Evolutionary conservation across 35 echinoderm and acorn worm species (phyloP), one percentile per base, ranked within the genome.

Genomic region (Heliocidaris tuberculata): DNA sequence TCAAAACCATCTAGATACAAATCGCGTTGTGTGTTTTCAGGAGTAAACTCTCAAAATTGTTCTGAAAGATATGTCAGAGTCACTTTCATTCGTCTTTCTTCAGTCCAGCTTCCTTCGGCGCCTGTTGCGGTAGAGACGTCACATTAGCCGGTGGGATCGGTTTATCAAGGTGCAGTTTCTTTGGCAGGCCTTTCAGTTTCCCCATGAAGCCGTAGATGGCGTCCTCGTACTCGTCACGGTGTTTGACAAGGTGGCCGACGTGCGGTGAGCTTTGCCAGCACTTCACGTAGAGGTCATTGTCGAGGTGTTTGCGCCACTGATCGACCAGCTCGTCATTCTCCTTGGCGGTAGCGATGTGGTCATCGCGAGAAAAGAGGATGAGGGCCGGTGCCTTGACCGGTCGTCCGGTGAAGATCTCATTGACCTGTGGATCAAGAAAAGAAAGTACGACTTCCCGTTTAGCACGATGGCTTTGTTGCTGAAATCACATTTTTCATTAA

Each of bases 221-320:
- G 24, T 96, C 92, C 21, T 91, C 91, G 86, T 96, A 96, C 85
- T 96, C 95, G n/a, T 93, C 95, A 4, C 59, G 90, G 48, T 96
- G 95, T 56, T 96, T 96, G 21, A 85, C 54, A 9, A 96, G 70
- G 91, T 96, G 95, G 19, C 48, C 95, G 13, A 96, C 95, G 78
- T 96, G 95, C 65, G 95, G 91, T 13, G 95, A 96, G n/a, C 95
- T 96, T 10, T 96, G 54, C 95, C 95, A 96, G 48, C 95, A 96
- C 30, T 93, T 93, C 7, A 93, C 90, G 90, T 96, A 60, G 49
- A 96, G 90, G 30, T 93, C 85, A 31, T 96, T 86, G 12, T 85
- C 95, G 31, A 96, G 85, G 5, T 92, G 52, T 6, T 86, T 48
- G 1, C 92, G 59, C 95, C 95, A 96, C 48, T 87, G 90, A 6